These are phyloP conservation scores for Pararge aegeria DNA, from an alignment of 1,140 invertebrate genomes.

Conservation along the genomic window DNA sequence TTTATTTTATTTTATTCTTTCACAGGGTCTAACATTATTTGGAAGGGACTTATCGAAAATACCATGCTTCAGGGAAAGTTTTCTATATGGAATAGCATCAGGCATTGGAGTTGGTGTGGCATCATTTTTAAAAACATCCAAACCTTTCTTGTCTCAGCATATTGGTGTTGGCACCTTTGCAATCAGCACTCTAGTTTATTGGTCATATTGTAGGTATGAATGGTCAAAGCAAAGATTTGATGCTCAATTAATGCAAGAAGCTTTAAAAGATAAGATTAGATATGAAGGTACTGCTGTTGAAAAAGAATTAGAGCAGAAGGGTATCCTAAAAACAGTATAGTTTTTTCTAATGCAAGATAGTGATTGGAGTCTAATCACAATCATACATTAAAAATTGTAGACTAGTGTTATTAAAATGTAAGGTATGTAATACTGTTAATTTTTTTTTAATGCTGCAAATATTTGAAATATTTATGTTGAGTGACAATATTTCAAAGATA, in stretches of 20 bases:
- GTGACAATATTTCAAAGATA: too few species aligned
- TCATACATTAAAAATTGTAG: too few species aligned
- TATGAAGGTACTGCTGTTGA: conserved; percentile 75
- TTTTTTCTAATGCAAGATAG: too few species aligned
- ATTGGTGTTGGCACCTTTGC: conserved; percentile 79
- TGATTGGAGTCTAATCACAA: too few species aligned
- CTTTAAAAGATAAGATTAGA: conserved; percentile 69
- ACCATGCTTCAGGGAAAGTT: conserved; percentile 83
- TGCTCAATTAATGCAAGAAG: conserved; percentile 73
- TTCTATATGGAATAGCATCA: conserved; percentile 81
- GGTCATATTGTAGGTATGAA: conserved; percentile 79
- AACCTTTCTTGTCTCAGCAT: conserved; percentile 75
- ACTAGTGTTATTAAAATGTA: too few species aligned
- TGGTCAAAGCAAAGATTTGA: conserved; percentile 79
- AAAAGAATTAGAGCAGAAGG: conserved; percentile 62
- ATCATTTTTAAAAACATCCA: conserved; percentile 83
- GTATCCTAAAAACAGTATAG: conserved; percentile 62
- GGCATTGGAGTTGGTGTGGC: conserved; percentile 81
- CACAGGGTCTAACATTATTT: conserved; percentile 76
- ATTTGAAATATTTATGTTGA: too few species aligned
- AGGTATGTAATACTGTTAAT: too few species aligned
- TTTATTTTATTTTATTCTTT: conserved; percentile 35
- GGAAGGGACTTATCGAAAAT: conserved; percentile 82
- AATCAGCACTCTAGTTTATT: conserved; percentile 80
- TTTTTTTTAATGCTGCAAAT: too few species aligned